phyloP scores from a whole-genome alignment of 2,797 vertebrate genomes.

The Stomatorhinus walkeri region DNA sequence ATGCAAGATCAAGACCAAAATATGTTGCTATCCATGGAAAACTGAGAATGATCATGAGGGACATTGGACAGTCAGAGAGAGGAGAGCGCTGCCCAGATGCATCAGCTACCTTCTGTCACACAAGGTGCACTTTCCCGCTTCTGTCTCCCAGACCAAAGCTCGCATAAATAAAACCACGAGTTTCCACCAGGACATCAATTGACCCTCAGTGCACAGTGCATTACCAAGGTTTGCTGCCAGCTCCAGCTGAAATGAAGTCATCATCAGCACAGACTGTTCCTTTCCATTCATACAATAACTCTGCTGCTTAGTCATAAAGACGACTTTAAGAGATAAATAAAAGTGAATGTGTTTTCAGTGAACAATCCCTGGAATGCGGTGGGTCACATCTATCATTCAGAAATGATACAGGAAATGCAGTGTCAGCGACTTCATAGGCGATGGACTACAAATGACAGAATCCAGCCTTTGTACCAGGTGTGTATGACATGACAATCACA shows the following conservation, averaged over 20 bases:
- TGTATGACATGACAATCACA: neutral
- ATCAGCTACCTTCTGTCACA: neutral
- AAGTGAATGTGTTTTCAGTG: conserved; percentile 4
- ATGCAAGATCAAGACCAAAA: neutral
- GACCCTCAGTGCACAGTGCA: conserved; percentile 25
- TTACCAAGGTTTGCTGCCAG: conserved; percentile 11
- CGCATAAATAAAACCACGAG: conserved; percentile 17
- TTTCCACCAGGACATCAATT: conserved; percentile 21
- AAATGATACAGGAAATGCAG: neutral
- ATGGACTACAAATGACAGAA: neutral
- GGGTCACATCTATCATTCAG: neutral
- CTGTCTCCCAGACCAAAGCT: conserved; percentile 7
- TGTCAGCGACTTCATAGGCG: neutral
- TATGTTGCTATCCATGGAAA: neutral
- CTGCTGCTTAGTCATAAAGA: conserved; percentile 17
- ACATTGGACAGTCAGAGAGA: neutral
- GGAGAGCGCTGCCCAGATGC: neutral
- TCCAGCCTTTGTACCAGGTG: neutral
- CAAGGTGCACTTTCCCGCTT: conserved; percentile 1
- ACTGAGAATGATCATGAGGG: neutral
- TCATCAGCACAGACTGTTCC: conserved; percentile 21
- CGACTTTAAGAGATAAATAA: conserved; percentile 7
- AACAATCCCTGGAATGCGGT: conserved; percentile 8
- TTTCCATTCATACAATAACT: conserved; percentile 17
- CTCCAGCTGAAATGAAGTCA: conserved; percentile 19